Evolutionary conservation across 35 echinoderm and acorn worm genomes (phyloP).

Genomic region (Apostichopus parvimensis): DNA sequence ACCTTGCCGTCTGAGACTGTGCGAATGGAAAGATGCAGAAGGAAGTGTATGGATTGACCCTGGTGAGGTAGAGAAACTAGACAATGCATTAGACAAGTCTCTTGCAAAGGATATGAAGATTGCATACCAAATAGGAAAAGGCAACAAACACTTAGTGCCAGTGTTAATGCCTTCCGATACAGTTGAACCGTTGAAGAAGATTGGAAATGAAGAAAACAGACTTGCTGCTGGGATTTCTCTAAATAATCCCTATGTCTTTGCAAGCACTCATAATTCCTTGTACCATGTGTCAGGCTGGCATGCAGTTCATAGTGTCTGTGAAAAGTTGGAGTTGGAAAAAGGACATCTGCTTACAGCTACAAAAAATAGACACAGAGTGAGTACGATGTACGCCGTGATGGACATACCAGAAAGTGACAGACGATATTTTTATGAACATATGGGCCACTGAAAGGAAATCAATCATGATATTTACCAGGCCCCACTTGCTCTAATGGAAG

Average conservation of each 20-base stretch:
- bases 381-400: conserved; percentile 62
- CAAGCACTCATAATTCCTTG: conserved; percentile 24
- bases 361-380: conserved; percentile 63
- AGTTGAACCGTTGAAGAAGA: not conserved
- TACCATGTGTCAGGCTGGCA: conserved; percentile 82
- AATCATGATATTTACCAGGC: conserved; percentile 60
- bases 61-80: conserved; percentile 24
- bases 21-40: conserved; percentile 62
- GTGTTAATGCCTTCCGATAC: conserved; percentile 65
- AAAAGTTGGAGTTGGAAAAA: conserved; percentile 42
- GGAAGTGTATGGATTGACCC: conserved; percentile 29
- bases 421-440: conserved; percentile 58
- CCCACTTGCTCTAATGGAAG: conserved; percentile 57
- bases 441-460: conserved; percentile 64
- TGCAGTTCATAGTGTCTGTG: conserved; percentile 34
- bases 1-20: conserved; percentile 45
- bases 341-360: conserved; percentile 49
- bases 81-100: conserved; percentile 45
- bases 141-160: conserved; percentile 57
- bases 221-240: not conserved
- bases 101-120: conserved; percentile 52
- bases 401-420: conserved; percentile 47
- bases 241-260: conserved; percentile 52
- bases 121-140: conserved; percentile 67
- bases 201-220: conserved; percentile 43